Evolutionary conservation across 1,140 invertebrate genomes (phyloP).

Genomic region (Drosophila dunni): DNA sequence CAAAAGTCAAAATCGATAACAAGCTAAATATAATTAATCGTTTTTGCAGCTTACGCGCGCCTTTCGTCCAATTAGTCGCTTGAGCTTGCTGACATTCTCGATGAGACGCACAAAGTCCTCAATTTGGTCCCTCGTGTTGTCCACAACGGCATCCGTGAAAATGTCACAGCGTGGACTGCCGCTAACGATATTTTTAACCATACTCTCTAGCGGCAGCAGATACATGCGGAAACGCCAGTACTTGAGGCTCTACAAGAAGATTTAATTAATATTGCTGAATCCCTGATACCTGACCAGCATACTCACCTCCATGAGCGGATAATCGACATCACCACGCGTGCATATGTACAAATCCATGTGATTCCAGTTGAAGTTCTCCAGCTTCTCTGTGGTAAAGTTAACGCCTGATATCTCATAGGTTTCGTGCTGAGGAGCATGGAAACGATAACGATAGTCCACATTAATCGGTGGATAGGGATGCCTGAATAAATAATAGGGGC

Average conservation of each 20-base stretch:
- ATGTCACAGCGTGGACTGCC: slow-evolving; percentile 92
- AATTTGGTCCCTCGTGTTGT: slow-evolving; percentile 88
- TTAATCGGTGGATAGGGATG: slow-evolving; percentile 96
- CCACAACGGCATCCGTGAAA: slow-evolving; percentile 87
- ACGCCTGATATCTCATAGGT: slow-evolving; percentile 98
- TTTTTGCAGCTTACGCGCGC: slow-evolving; percentile 70
- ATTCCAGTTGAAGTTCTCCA: slow-evolving; percentile 99
- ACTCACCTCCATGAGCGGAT: slow-evolving; percentile 91
- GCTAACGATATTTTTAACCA: slow-evolving; percentile 90
- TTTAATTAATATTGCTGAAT: background rate
- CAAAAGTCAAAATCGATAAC: slow-evolving; percentile 22
- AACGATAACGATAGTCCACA: slow-evolving; percentile 95
- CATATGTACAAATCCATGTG: slow-evolving; percentile 98
- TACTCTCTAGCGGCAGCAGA: slow-evolving; percentile 91
- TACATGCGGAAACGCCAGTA: slow-evolving; percentile 97
- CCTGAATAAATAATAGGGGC: slow-evolving; percentile 85
- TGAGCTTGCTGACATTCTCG: slow-evolving; percentile 96
- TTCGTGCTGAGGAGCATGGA: slow-evolving; percentile 96
- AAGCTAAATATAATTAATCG: slow-evolving; percentile 1
- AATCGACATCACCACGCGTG: slow-evolving; percentile 95
- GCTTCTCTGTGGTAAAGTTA: slow-evolving; percentile 96
- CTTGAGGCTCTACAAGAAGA: slow-evolving; percentile 89
- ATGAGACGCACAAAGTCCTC: slow-evolving; percentile 94
- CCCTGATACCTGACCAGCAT: background rate
- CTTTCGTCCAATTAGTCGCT: slow-evolving; percentile 86